Evolutionary conservation across 2,113 vertebrate species (phyloP).

Genomic region (Tetraodon nigroviridis): DNA sequence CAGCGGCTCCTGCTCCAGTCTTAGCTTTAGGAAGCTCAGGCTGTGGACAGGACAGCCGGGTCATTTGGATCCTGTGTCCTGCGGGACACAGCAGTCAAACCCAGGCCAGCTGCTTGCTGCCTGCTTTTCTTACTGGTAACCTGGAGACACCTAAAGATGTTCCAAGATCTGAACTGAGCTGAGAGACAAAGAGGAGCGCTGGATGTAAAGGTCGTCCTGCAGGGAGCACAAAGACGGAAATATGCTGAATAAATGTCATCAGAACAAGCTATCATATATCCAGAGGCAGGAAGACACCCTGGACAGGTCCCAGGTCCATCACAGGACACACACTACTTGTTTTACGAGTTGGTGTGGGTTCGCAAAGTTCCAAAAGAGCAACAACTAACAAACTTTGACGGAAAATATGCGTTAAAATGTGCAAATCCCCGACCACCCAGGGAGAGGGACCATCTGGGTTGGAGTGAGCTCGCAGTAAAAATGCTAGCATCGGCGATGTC

Average conservation of each 20-base stretch:
- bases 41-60: constrained; percentile 72
- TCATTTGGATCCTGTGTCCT: constrained; percentile 75
- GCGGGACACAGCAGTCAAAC: constrained; percentile 67
- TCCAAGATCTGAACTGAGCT: constrained; percentile 26
- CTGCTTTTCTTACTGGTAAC: constrained; percentile 54
- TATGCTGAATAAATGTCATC: constrained; percentile 1
- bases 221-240: background rate
- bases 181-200: constrained; percentile 11
- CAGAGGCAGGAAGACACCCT: too few species aligned
- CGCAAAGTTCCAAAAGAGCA: too few species aligned
- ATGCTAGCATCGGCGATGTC: too few species aligned
- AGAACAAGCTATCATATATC: background rate
- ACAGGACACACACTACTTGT: too few species aligned
- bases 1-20: constrained; percentile 62
- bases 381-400: too few species aligned
- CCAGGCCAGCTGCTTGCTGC: constrained; percentile 67
- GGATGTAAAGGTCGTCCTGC: constrained; percentile 23
- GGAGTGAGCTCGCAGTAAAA: too few species aligned
- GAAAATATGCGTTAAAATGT: too few species aligned
- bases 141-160: constrained; percentile 50
- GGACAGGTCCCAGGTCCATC: too few species aligned
- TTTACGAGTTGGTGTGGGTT: too few species aligned
- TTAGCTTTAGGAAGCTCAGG: constrained; percentile 67
- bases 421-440: too few species aligned
- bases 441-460: too few species aligned